A percentile compares a stretch with the other conserved stretches of the same genome.
Conservation (phyloP, 2,888 invertebrate genomes). For the Stegana nigrithorax region DNA sequence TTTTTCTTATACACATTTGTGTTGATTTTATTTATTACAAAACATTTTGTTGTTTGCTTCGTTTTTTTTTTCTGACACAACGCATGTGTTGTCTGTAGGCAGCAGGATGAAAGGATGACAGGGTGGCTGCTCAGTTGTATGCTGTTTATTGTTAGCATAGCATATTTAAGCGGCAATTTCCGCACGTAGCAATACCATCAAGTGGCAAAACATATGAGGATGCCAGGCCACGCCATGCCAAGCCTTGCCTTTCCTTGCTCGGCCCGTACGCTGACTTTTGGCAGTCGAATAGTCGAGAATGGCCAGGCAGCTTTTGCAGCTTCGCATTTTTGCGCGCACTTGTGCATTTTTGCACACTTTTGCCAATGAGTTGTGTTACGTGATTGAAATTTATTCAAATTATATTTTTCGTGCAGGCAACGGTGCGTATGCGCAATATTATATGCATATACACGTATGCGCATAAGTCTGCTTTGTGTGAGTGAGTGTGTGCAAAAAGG, state of each 20-base stretch:
- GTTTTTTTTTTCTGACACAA: constrained; percentile 24
- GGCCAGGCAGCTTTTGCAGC: too few species aligned
- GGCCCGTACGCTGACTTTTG: too few species aligned
- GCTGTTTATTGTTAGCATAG: constrained; percentile 27
- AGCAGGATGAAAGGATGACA: too few species aligned
- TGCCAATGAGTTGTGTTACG: not conserved
- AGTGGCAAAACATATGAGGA: constrained; percentile 2
- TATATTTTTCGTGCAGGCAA: too few species aligned
- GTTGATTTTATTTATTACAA: constrained; percentile 24
- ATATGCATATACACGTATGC: too few species aligned
- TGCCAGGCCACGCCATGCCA: too few species aligned
- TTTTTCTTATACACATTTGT: not conserved
- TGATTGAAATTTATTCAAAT: not conserved
- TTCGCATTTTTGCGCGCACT: too few species aligned
- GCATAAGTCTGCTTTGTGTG: too few species aligned
- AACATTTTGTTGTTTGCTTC: constrained; percentile 25
- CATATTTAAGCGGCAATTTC: constrained; percentile 41
- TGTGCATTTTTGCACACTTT: not conserved
- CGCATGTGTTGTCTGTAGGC: not conserved
- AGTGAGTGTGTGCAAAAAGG: too few species aligned
- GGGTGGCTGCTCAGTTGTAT: too few species aligned
- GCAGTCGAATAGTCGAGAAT: too few species aligned
- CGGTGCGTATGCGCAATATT: too few species aligned
- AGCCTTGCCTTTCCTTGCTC: constrained; percentile 1
- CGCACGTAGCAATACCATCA: constrained; percentile 38